Conservation (phyloP, 2,113 vertebrate species). For the Brienomyrus brachyistius region DNA sequence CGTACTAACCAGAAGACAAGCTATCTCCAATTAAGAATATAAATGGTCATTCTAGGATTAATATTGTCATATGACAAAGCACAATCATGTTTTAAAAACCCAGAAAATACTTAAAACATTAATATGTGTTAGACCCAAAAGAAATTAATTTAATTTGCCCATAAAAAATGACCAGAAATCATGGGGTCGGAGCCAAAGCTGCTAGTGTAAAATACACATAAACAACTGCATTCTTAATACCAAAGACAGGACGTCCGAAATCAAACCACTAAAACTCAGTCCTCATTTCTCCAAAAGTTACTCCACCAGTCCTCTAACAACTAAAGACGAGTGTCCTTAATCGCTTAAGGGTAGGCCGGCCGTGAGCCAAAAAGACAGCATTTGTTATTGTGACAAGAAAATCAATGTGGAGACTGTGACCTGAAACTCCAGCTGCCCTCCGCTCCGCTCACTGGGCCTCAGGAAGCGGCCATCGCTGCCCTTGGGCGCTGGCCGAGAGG, state of each 20-base stretch:
- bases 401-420: slow-evolving; percentile 19
- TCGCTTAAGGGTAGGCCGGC: neutral
- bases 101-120: neutral
- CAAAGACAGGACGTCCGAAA: neutral
- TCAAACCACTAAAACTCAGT: neutral
- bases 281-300: neutral
- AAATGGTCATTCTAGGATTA: neutral
- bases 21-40: neutral
- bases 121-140: neutral
- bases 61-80: neutral
- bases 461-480: neutral
- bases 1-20: neutral
- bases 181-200: neutral
- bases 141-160: neutral
- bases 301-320: neutral
- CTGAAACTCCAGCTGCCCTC: slow-evolving; percentile 6
- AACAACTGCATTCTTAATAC: neutral
- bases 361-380: neutral
- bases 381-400: slow-evolving; percentile 15
- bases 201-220: neutral
- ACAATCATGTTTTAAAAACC: neutral
- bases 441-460: neutral
- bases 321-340: neutral
- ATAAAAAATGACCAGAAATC: neutral
- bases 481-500: neutral